Conservation (phyloP, 2,113 vertebrate species). For the Oriolus oriolus region DNA sequence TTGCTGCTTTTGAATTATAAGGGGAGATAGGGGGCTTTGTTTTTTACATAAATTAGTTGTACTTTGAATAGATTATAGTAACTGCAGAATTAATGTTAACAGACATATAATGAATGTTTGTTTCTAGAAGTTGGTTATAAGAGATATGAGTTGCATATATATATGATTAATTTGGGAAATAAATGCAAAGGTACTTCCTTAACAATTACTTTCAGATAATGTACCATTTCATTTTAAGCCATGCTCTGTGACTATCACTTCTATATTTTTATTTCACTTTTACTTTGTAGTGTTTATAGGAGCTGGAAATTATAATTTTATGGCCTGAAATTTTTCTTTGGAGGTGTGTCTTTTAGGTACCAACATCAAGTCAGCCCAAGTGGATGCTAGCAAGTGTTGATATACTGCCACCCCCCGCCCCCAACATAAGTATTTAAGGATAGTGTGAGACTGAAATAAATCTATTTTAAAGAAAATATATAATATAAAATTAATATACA, state of each 20-base stretch:
- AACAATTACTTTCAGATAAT: background rate
- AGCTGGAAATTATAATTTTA: background rate
- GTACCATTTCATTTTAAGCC: background rate
- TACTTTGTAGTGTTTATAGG: background rate
- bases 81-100: background rate
- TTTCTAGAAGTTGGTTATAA: background rate
- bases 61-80: background rate
- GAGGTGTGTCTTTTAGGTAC: background rate
- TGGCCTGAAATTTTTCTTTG: background rate
- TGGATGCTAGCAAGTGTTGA: background rate
- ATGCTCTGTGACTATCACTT: background rate
- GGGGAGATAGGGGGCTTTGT: background rate
- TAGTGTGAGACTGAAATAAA: background rate
- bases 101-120: background rate
- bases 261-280: background rate
- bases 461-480: background rate
- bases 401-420: rapidly evolving
- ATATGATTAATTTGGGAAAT: background rate
- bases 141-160: background rate
- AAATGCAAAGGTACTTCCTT: background rate
- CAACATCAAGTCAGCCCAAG: background rate
- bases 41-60: background rate
- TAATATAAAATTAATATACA: background rate
- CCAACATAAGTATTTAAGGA: background rate
- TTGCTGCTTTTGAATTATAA: background rate